Evolutionary conservation across 2,113 vertebrate species (phyloP).

Genomic region (Uria lomvia): DNA sequence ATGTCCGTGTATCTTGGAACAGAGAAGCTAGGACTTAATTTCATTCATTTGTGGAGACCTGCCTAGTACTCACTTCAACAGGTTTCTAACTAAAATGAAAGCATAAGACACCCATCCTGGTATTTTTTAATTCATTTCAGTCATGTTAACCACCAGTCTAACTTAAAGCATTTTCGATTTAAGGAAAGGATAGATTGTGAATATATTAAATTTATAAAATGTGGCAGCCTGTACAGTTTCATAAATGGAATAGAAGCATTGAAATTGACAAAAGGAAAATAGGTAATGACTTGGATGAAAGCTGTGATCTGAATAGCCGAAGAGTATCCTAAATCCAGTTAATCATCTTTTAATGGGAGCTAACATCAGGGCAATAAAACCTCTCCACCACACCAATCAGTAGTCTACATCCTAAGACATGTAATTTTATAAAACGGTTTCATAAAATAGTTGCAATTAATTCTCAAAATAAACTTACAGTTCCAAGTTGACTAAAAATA

Average conservation of each 20-base stretch:
- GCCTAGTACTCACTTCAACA: not conserved
- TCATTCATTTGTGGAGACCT: not conserved
- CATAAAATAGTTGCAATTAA: not conserved
- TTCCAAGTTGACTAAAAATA: not conserved
- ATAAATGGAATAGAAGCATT: conserved; percentile 18
- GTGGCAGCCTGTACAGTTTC: not conserved
- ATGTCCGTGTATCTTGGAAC: accelerated
- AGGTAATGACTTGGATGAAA: conserved; percentile 9
- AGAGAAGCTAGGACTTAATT: not conserved
- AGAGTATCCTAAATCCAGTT: not conserved
- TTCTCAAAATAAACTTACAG: not conserved
- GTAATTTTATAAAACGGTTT: not conserved
- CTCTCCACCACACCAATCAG: not conserved
- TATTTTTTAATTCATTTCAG: not conserved
- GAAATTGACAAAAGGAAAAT: conserved; percentile 34
- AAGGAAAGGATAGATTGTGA: not conserved
- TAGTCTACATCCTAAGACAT: not conserved
- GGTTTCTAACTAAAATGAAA: not conserved
- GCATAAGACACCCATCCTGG: accelerated
- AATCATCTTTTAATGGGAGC: conserved; percentile 5
- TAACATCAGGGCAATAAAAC: not conserved
- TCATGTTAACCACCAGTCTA: not conserved
- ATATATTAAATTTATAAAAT: not conserved
- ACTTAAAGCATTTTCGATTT: not conserved
- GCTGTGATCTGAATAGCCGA: conserved; percentile 17